Evolutionary conservation across 2,113 vertebrate species (phyloP), one percentile per base, ranked within the genome.

Genomic region (Ginglymostoma cirratum): DNA sequence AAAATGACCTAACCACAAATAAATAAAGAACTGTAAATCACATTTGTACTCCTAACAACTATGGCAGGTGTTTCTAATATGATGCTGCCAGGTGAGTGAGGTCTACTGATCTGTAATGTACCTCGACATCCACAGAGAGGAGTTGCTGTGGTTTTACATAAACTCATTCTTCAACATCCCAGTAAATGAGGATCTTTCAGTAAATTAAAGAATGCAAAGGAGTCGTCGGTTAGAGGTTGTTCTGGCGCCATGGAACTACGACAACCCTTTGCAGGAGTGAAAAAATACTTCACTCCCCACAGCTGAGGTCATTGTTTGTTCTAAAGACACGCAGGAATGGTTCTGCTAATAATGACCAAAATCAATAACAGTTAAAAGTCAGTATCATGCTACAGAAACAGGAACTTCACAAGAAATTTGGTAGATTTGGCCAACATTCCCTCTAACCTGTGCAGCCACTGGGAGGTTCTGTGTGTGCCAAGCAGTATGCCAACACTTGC

Each of bases 1-100:
- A 52, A 76, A 72, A 76, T 95, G 94, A 70, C 27, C 14, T 52
- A 48, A 95, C 94, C 94, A 52, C 94, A 95, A 95, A 72, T 95
- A 95, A 95, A 95, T 72, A 72, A 95, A 70, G 66, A 45, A 95
- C 94, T 5, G 15, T 45, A 48, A 17, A 48, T 34, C 69, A 52
- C 69, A 95, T 72, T 52, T 90, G 87, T 52, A 55, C 52, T 90
- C 30, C n/a, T 95, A 95, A 95, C 94, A 10, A 95, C 67, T 30
- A 34, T 45, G 67, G 21, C 42, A 48, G 24, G 69, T 95, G 45
- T 45, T 70, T 95, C 45, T 27, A 95, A 72, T 95, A 69, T 48
- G 69, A 52, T n/a, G 27, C 42, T 48, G 24, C 17, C 69, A 95
- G 67, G 23, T 95, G 23, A 95, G 94, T 95, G 42, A 95, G 94